These are phyloP conservation scores for Saccostrea glomerata DNA, from an alignment of 1,140 invertebrate species.

Conservation along the genomic window DNA sequence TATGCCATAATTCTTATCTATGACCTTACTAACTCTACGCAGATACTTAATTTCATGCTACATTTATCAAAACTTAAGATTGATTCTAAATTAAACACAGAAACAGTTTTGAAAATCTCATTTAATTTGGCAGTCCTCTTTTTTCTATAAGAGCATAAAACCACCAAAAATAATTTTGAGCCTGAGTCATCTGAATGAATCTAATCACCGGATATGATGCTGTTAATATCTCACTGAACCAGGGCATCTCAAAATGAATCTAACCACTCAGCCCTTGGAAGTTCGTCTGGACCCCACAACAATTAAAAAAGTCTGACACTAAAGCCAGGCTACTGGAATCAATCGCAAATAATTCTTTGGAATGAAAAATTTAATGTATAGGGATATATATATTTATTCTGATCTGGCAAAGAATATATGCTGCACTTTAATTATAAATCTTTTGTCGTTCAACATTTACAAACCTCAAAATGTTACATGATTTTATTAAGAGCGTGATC, in stretches of 20 bases:
- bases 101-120: constrained; percentile 14
- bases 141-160: constrained; percentile 2
- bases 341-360: neutral
- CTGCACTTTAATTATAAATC: too few species aligned
- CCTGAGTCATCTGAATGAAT: constrained; percentile 14
- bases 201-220: constrained; percentile 35
- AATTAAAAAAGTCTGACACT: neutral
- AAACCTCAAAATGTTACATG: too few species aligned
- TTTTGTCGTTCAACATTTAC: too few species aligned
- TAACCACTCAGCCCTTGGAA: neutral
- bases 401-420: too few species aligned
- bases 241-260: constrained; percentile 9
- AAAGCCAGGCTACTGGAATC: neutral
- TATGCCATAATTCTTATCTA: constrained; percentile 3
- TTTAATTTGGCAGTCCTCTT: constrained; percentile 17
- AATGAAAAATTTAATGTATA: neutral
- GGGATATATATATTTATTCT: neutral
- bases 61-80: constrained; percentile 18
- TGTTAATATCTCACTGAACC: constrained; percentile 14
- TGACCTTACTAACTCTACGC: neutral
- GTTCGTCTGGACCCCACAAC: neutral
- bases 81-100: constrained; percentile 24
- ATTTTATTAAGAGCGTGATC: too few species aligned
- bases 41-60: constrained; percentile 20
- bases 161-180: constrained; percentile 14